Evolutionary conservation across 2,113 vertebrate genomes (phyloP).

Genomic region (Aythya baeri): DNA sequence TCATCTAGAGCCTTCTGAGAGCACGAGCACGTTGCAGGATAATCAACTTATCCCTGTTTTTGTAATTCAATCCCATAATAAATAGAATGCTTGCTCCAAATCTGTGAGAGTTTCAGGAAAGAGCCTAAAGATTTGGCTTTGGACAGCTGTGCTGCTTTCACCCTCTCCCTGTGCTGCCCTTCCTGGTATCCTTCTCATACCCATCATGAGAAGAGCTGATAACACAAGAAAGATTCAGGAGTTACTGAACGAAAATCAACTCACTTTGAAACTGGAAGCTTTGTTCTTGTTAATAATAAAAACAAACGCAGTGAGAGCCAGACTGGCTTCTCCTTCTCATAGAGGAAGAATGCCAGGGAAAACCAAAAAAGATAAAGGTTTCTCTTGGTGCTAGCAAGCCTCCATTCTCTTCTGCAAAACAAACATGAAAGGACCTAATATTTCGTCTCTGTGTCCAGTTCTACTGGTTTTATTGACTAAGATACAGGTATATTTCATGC

Average conservation of each 20-base stretch:
- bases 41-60: not conserved
- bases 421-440: not conserved
- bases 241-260: not conserved
- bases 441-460: not conserved
- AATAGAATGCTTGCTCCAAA: not conserved
- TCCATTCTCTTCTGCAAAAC: not conserved
- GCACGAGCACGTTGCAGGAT: not conserved
- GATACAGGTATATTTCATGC: not conserved
- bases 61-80: not conserved
- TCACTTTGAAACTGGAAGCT: not conserved
- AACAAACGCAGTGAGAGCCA: conserved; percentile 6
- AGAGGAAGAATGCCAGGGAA: not conserved
- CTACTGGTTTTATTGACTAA: not conserved
- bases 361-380: not conserved
- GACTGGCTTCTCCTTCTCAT: not conserved
- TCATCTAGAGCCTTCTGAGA: not conserved
- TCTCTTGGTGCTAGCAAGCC: not conserved
- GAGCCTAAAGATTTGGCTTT: not conserved
- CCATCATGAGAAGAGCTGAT: not conserved
- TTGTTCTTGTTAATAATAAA: conserved; percentile 6
- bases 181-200: too few species aligned
- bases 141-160: not conserved
- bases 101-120: not conserved
- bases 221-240: not conserved
- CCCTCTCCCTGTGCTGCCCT: too few species aligned